Conservation (phyloP, 2,797 vertebrate genomes). For the Malacoctenus gilli region DNA sequence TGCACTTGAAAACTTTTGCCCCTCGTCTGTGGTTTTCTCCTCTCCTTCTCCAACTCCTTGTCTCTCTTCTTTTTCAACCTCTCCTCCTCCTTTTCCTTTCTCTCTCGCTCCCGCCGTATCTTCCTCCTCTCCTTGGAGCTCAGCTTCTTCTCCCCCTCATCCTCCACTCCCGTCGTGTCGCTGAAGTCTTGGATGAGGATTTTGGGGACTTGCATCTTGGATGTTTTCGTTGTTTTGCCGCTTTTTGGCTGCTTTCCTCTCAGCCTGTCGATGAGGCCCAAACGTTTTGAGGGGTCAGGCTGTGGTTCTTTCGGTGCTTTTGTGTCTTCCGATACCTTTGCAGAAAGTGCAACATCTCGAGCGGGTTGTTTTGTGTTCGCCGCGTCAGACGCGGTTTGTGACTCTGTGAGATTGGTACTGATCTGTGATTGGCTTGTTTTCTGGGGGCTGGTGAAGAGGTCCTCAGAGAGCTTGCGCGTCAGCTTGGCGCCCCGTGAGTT, state of each 20-base stretch:
- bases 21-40: conserved; percentile 82
- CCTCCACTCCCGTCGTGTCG: conserved; percentile 48
- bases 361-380: conserved; percentile 7
- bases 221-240: conserved; percentile 22
- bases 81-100: conserved; percentile 71
- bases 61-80: conserved; percentile 67
- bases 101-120: conserved; percentile 76
- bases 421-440: conserved; percentile 24
- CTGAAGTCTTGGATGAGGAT: conserved; percentile 86
- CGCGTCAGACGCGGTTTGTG: neutral
- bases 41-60: conserved; percentile 80
- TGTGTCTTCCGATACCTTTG: neutral
- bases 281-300: conserved; percentile 58
- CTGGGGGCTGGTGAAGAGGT: conserved; percentile 73
- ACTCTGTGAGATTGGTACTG: conserved; percentile 11
- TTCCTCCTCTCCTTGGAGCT: conserved; percentile 76
- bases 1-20: conserved; percentile 84
- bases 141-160: conserved; percentile 52
- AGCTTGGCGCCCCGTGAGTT: conserved; percentile 55
- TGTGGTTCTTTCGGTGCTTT: conserved; percentile 9
- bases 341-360: neutral
- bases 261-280: conserved; percentile 76
- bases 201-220: conserved; percentile 76
- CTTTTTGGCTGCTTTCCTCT: conserved; percentile 64
- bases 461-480: conserved; percentile 60